These are phyloP conservation scores for Agonopterix subpropinquella DNA, from an alignment of 2,888 invertebrate species.

Conservation along the genomic window DNA sequence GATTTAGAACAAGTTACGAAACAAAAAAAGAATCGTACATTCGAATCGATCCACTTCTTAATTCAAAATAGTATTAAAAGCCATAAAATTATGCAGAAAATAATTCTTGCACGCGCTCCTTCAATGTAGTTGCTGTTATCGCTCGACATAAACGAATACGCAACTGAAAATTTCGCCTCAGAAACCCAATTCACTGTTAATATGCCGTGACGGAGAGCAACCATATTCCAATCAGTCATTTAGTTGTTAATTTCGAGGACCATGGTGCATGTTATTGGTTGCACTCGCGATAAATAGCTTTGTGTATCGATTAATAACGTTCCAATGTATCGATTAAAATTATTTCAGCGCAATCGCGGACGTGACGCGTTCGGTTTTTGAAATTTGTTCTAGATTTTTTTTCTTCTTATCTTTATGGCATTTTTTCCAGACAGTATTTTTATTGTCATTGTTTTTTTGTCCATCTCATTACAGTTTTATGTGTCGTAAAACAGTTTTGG, in stretches of 20 bases:
- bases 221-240: slow-evolving; percentile 69
- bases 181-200: slow-evolving; percentile 72
- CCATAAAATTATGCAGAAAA: too few species aligned
- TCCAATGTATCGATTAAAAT: slow-evolving; percentile 21
- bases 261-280: slow-evolving; percentile 71
- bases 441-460: too few species aligned
- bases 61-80: background rate
- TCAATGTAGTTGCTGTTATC: slow-evolving; percentile 55
- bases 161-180: slow-evolving; percentile 55
- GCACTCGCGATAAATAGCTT: slow-evolving; percentile 28
- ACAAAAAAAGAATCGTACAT: background rate
- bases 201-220: slow-evolving; percentile 62
- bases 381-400: background rate
- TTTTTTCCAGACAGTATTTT: too few species aligned
- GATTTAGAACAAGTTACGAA: too few species aligned
- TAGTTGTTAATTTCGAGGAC: slow-evolving; percentile 71
- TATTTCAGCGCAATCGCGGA: slow-evolving; percentile 11
- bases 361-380: background rate
- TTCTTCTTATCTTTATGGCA: background rate
- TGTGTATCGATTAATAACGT: slow-evolving; percentile 25
- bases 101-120: background rate
- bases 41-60: background rate
- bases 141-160: slow-evolving; percentile 40
- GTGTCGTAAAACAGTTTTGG: slow-evolving; percentile 4
- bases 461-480: background rate